These are phyloP conservation scores for Pteronotus mesoamericanus DNA, from an alignment of 2,797 vertebrate species.

Conservation along the genomic window DNA sequence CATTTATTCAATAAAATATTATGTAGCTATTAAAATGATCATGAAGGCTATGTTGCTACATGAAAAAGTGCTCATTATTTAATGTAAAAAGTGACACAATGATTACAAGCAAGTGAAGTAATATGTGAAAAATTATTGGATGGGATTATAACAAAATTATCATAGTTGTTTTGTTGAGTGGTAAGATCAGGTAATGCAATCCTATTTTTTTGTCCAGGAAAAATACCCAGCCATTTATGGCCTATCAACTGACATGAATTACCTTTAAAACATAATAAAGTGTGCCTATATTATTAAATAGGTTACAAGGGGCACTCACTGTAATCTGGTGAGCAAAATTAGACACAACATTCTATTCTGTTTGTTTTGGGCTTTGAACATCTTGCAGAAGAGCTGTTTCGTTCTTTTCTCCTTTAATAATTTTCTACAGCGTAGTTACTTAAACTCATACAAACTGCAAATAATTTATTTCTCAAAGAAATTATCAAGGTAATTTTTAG, in stretches of 20 bases:
- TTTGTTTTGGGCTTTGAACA: neutral
- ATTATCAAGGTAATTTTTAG: neutral
- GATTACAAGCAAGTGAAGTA: neutral
- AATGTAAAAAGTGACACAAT: neutral
- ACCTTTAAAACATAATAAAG: neutral
- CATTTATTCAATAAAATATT: neutral
- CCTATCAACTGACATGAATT: neutral
- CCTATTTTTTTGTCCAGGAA: neutral
- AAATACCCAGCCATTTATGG: neutral
- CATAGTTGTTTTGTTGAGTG: neutral
- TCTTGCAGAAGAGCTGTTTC: neutral
- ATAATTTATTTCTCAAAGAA: neutral
- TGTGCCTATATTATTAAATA: neutral
- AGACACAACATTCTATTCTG: neutral
- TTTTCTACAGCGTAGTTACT: neutral
- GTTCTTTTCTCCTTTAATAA: neutral
- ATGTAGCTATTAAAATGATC: slow-evolving; percentile 3
- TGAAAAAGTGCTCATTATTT: neutral
- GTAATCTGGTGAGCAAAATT: neutral
- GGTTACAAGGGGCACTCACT: neutral
- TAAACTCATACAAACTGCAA: neutral
- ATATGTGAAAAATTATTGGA: neutral
- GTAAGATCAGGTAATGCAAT: neutral
- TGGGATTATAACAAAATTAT: neutral
- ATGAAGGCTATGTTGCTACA: neutral